Evolutionary conservation across 2,888 invertebrate species (phyloP), one percentile per base, ranked within the genome.

Genomic region (Heliothis peltigera): DNA sequence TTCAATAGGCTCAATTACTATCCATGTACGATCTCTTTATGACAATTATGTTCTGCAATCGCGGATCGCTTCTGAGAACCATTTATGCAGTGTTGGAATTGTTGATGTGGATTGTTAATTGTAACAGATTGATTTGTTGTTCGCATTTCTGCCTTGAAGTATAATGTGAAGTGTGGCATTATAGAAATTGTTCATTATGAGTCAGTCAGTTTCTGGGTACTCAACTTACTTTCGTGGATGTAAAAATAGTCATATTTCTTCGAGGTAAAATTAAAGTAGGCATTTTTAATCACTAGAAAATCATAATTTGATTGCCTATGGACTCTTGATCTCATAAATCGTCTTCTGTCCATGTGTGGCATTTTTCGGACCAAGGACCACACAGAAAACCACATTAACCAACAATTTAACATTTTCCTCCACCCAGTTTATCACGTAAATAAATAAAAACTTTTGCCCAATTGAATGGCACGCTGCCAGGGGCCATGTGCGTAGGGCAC

Each of bases 1-100:
- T 64, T 81, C 81, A 82, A 81, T 81, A 80, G 70, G 70, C 71
- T 80, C 78, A 83, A 83, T 75, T 75, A 70, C 73, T 52, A 68
- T 58, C 35, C 2, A 48, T 21, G 32, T 58, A 71, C 35, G 51
- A 71, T 66, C 77, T 70, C 67, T 74, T 80, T 64, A 75, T 54
- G 66, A 68, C 80, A 81, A 82, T 84, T 79, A 78, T 59, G 56
- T 70, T 76, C 66, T 73, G 75, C 83, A 76, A 83, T 79, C 75
- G 71, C 65, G 32, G 74, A 80, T 79, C 72, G 66, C 63, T 84
- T 80, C 77, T 67, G 47, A 58, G 75, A 79, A 79, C 60, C 64
- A 48, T 42, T 64, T 62, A 57, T 60, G 52, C 56, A 28, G 70
- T 59, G 68, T 61, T 68, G 44, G 51, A 54, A 61, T 65, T 48